Conservation (phyloP, 1,140 invertebrate genomes). For the Dufourea novaeangliae region DNA sequence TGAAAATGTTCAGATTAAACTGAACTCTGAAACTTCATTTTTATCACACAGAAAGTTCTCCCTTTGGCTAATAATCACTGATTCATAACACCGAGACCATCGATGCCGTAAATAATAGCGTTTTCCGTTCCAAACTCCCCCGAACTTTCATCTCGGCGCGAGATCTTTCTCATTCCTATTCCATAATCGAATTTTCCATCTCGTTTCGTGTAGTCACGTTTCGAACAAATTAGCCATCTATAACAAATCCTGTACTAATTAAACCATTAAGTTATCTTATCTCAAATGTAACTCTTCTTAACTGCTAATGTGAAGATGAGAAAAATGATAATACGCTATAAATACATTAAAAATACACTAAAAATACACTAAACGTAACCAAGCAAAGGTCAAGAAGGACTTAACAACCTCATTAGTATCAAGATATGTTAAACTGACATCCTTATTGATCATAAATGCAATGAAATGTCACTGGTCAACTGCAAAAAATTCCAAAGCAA, state of each 20-base stretch:
- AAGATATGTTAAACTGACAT: no score
- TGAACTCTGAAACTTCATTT: no score
- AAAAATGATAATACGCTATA: no score
- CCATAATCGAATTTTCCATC: not conserved
- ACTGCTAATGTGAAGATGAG: not conserved
- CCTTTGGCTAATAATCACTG: not conserved
- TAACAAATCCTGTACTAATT: conserved; percentile 3
- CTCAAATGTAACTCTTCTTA: not conserved
- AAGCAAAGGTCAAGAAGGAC: no score
- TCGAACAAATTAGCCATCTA: not conserved
- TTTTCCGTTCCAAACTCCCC: not conserved
- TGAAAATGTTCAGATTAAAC: no score
- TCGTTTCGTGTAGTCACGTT: not conserved
- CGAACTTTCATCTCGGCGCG: not conserved
- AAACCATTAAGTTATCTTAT: not conserved
- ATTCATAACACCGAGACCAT: not conserved
- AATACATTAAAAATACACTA: no score
- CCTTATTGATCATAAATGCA: no score
- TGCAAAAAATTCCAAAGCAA: no score
- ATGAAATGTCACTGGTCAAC: no score
- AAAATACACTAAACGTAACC: no score
- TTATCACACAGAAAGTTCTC: not conserved
- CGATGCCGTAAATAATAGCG: not conserved
- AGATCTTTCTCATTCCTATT: not conserved
- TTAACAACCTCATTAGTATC: no score